Base-by-base conservation (phyloP, 2,888 invertebrate genomes). In the Tetrapedia diversipes region DNA sequence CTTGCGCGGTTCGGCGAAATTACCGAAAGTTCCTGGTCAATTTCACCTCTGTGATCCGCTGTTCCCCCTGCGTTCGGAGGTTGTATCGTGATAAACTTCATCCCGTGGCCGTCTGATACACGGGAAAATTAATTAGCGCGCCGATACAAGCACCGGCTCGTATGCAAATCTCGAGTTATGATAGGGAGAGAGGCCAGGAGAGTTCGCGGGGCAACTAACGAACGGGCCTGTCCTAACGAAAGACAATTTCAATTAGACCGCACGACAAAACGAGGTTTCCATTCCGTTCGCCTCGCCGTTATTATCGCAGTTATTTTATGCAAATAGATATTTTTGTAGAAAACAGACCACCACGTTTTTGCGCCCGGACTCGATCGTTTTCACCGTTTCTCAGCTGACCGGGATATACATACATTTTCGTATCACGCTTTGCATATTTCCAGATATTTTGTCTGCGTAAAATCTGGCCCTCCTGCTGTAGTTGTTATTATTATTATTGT, bases 21-120 rank as follows among this genome's bases (percentile, higher is more conserved):
- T 83, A 82, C 79, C 74, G 67, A 83, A 84, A 88, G 80, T 85
- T 84, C 72, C 71, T 77, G 81, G 80, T 78, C 87, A 83, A 86
- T 86, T 84, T 85, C 82, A 54, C 54, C 49, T 39, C 24, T 7
- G 47, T 10, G 51, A 57, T 41, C 14, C 32, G 6, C 19, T n/a
- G 34, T 14, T 24, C 24, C 37, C 47, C n/a, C 29, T 2, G 16
- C 11, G 14, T n/a, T 11, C 2, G 11, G 16, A 2, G 16, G 19
- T 27, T 27, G 29, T 4, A 22, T 11, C 34, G 16, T 24, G 29
- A 45, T 56, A 56, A 56, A 69, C 69, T 67, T 68, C 41, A 32
- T 51, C 49, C 32, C n/a, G 14, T 19, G 14, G n/a, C 8, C 14
- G 51, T 39, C 51, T 24, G 65, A 65, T 39, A 32, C 22, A 19